Evolutionary conservation across 2,888 invertebrate species (phyloP).

Genomic region (Latheticus oryzae): DNA sequence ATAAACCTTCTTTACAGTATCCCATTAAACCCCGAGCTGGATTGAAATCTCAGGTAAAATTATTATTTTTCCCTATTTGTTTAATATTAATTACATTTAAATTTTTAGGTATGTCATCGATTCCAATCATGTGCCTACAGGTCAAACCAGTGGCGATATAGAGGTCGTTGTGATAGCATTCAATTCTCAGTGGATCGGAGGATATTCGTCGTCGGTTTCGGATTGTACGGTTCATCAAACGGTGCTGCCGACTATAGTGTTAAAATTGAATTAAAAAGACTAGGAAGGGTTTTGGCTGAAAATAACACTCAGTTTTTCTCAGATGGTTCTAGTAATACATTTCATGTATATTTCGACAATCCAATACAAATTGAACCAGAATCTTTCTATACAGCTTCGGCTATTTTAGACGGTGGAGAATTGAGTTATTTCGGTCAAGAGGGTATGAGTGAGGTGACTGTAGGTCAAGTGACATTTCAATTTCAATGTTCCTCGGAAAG

Average conservation of each 20-base stretch:
- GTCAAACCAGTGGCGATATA: slow-evolving; percentile 97
- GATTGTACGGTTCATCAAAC: slow-evolving; percentile 95
- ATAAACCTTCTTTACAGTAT: slow-evolving; percentile 86
- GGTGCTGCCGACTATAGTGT: slow-evolving; percentile 96
- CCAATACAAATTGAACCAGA: slow-evolving; percentile 93
- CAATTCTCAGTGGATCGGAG: slow-evolving; percentile 96
- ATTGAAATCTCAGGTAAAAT: slow-evolving; percentile 83
- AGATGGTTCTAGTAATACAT: slow-evolving; percentile 96
- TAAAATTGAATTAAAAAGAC: slow-evolving; percentile 91
- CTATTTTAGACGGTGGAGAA: slow-evolving; percentile 92
- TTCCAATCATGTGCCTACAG: slow-evolving; percentile 97
- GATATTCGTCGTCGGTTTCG: slow-evolving; percentile 96
- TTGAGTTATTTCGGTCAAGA: slow-evolving; percentile 97
- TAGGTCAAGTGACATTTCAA: slow-evolving; percentile 94
- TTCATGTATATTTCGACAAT: slow-evolving; percentile 88
- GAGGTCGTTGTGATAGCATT: slow-evolving; percentile 96
- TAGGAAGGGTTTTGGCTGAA: slow-evolving; percentile 89
- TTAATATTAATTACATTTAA: not conserved
- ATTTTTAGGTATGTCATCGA: slow-evolving; percentile 88
- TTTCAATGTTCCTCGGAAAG: slow-evolving; percentile 98
- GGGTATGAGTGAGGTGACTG: slow-evolving; percentile 93
- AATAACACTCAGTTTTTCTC: slow-evolving; percentile 95
- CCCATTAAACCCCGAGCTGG: slow-evolving; percentile 87
- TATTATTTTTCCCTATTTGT: not conserved
- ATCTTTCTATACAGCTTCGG: slow-evolving; percentile 95